A percentile compares a stretch with the other conserved stretches of the same genome.
Evolutionary conservation across 92 coral and sea anemone genomes (phyloP).

Genomic region (Meandrina meandrites): DNA sequence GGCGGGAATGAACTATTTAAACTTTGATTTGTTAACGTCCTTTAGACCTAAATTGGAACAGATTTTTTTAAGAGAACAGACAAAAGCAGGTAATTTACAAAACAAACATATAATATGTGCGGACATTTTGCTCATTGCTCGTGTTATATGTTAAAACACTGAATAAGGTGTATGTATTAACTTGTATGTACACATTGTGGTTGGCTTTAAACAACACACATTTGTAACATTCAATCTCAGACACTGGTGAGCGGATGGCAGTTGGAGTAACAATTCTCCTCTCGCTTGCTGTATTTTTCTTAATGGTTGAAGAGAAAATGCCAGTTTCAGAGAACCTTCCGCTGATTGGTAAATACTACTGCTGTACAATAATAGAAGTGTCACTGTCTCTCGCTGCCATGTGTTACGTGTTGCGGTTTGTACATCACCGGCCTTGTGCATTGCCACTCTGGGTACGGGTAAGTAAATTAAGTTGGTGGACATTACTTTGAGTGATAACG

Average conservation of each 20-base stretch:
- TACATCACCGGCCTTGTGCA: conserved; percentile 73
- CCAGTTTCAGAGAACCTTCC: conserved; percentile 87
- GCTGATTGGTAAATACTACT: conserved; percentile 91
- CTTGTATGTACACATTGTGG: too few relatives aligned
- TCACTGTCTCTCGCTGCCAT: conserved; percentile 73
- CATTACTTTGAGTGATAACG: too few relatives aligned
- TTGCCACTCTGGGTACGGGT: conserved; percentile 87
- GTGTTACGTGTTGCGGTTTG: conserved; percentile 75
- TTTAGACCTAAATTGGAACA: too few relatives aligned
- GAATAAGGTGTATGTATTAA: too few relatives aligned
- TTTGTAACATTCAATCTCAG: conserved; percentile 38
- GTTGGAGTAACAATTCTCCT: conserved; percentile 93
- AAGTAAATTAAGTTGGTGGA: background rate
- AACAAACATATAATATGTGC: too few relatives aligned
- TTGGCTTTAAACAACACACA: too few relatives aligned
- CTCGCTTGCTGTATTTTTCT: conserved; percentile 90
- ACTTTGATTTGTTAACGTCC: too few relatives aligned
- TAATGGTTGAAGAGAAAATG: conserved; percentile 89
- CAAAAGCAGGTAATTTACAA: too few relatives aligned
- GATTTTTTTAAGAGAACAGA: too few relatives aligned
- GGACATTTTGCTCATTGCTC: too few relatives aligned
- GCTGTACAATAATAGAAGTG: conserved; percentile 89
- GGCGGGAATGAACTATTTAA: too few relatives aligned
- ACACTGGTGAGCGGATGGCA: conserved; percentile 97
- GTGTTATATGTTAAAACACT: too few relatives aligned